Evolutionary conservation across 2,113 vertebrate genomes (phyloP), one percentile per base, ranked within the genome.

Genomic region (Dipodomys merriami): DNA sequence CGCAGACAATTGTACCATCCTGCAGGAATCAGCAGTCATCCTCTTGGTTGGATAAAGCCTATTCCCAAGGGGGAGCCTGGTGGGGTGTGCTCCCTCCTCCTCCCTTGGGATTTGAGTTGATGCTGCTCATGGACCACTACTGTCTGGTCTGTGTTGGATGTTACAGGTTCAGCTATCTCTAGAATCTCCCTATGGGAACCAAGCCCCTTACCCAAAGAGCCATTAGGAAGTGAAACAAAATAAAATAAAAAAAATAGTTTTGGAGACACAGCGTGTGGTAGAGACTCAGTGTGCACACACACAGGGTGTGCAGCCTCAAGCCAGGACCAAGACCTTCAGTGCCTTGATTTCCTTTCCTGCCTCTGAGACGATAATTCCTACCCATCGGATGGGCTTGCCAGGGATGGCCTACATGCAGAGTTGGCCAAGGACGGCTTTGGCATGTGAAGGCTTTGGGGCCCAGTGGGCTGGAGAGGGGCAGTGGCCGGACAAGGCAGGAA

Each of bases 21-120:
- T 0, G 0, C 5, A 27, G 80, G 22, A 64, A 9, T 33, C 30
- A 10, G 68, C 35, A 19, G 6, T n/a, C 16, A 11, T 23, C 15
- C 22, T 72, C 18, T 87, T 57, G 74, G 65, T 62, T 1, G n/a
- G 39, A 5, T 15, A 82, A 83, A 88, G 67, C 64, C 78, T 49
- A n/a, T 30, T 16, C 35, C 29, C 30, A 18, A 1, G 6, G 16
- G 44, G 6, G 16, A 33, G 8, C 8, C 49, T 39, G n/a, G 65
- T 57, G 53, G 11, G 15, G 1, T 25, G 1, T 53, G 46, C 27
- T 1, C 44, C 33, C 33, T 49, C 22, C 53, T 68, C 29, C 30
- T 78, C 22, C 44, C 15, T 39, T 60, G 23, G 71, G 49, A 62
- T 49, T 25, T 62, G 78, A 23, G 5, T 23, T 13, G 7, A 1